A percentile compares a stretch with the other conserved stretches of the same genome.
Conservation (phyloP, 37 sponge, comb jelly and placozoan genomes). For the Theonella swinhoei region DNA sequence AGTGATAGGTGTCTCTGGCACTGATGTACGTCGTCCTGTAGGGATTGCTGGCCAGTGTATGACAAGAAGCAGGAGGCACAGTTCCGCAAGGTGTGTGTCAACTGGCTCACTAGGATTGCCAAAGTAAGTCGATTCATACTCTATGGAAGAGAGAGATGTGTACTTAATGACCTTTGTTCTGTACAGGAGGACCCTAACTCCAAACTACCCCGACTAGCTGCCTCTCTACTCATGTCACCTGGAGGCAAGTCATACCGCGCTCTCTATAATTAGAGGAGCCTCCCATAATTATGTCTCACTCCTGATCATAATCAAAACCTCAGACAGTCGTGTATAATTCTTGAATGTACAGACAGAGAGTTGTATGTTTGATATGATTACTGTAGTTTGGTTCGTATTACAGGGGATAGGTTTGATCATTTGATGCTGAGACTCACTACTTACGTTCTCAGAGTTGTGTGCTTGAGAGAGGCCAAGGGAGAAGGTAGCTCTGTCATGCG, state of each 20-base stretch:
- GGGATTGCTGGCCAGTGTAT: slow-evolving; percentile 89
- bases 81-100: slow-evolving; percentile 71
- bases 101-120: slow-evolving; percentile 71
- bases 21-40: too few species aligned
- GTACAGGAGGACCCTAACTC: slow-evolving; percentile 63
- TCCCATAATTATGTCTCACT: too few species aligned
- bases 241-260: slow-evolving; percentile 55
- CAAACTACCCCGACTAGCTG: slow-evolving; percentile 61
- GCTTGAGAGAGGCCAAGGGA: slow-evolving; percentile 32
- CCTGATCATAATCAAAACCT: too few species aligned
- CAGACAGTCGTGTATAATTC: too few species aligned
- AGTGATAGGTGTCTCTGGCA: too few species aligned
- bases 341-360: not conserved
- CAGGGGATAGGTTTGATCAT: slow-evolving; percentile 72
- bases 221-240: slow-evolving; percentile 81
- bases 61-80: slow-evolving; percentile 88
- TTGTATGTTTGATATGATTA: too few species aligned
- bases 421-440: slow-evolving; percentile 57
- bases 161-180: not conserved
- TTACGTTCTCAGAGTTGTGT: slow-evolving; percentile 49
- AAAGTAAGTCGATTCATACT: slow-evolving; percentile 39
- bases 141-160: not conserved
- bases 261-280: not conserved
- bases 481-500: slow-evolving; percentile 11
- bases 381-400: not conserved